phyloP scores from a whole-genome alignment of 2,888 invertebrate genomes.

The Octonoba sinensis region DNA sequence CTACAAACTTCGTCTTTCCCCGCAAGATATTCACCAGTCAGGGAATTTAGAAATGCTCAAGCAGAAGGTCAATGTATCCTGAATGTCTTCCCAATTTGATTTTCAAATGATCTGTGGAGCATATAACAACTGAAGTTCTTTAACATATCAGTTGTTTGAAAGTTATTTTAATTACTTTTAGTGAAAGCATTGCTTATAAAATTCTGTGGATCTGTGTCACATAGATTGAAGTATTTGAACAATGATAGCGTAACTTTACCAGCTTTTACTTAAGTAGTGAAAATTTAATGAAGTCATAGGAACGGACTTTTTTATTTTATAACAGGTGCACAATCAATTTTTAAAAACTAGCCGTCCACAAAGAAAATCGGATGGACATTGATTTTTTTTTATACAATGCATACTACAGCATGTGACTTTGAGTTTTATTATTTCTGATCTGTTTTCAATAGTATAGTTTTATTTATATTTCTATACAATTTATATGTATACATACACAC shows the following conservation, averaged over 20 bases:
- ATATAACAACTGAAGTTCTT: constrained; percentile 21
- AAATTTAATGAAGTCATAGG: constrained; percentile 13
- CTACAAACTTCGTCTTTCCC: constrained; percentile 43
- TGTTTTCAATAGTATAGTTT: no score
- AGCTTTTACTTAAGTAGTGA: constrained; percentile 20
- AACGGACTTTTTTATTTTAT: constrained; percentile 24
- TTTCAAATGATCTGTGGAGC: constrained; percentile 11
- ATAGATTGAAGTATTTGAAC: constrained; percentile 35
- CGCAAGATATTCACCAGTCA: constrained; percentile 40
- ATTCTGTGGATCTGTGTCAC: constrained; percentile 40
- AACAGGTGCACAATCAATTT: constrained; percentile 58
- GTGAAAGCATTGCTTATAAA: constrained; percentile 18
- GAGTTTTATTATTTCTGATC: no score
- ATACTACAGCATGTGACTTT: no score
- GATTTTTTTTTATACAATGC: not conserved
- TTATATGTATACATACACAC: no score
- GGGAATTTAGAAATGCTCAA: constrained; percentile 54
- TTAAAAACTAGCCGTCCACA: constrained; percentile 56
- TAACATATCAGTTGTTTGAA: constrained; percentile 45
- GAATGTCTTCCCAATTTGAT: constrained; percentile 32
- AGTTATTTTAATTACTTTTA: constrained; percentile 21
- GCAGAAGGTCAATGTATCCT: constrained; percentile 49
- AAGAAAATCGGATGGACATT: constrained; percentile 13
- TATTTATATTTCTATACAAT: no score
- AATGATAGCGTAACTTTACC: constrained; percentile 21